Base-by-base conservation (phyloP, 2,888 invertebrate species). In the Pemphredon lugubris region DNA sequence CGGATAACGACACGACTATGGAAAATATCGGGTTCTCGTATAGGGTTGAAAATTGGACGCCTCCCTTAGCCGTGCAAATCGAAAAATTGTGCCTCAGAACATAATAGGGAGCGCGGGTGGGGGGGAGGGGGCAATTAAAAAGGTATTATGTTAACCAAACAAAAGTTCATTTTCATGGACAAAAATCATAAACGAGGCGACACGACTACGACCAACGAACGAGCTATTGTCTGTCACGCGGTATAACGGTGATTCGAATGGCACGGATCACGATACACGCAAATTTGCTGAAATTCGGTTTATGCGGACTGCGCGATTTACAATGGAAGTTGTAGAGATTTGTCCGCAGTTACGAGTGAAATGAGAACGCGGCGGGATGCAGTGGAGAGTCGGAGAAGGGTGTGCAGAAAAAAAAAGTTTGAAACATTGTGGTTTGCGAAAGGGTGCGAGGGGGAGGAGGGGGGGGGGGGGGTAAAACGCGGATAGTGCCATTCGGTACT, bases 401-500 rank as follows among this genome's bases (percentile, higher is more conserved):
- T 21, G 57, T 42, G 21, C 34, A 30, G 21, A 53, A 30, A 30
- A 39, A 47, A 40, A 61, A 13, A 48, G 60, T 66, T 73, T 73
- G 73, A 73, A 71, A 71, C 73, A 73, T 73, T 61, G 55, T 45
- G 26, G 23, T 34, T 37, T 39, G 64, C 63, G 58, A 57, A 48
- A 42, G 54, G 44, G 58, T 30, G 61, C 4, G 20, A 44, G 11
- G n/a, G 26, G 30, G 23, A 23, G 21, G 48, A 11, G 30, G 14
- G 48, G 14, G 16, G 20, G 44, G 58, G 65, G 45, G 72, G 61
- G 61, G 53, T 13, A 58, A 61, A 68, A n/a, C n/a, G 63, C 68
- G 73, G 70, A 77, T 77, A 82, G 75, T 77, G 73, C 63, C 71
- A 76, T 81, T 83, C 79, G 59, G 50, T 71, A 65, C 57, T 64